Conservation (phyloP, 2,888 invertebrate genomes). For the Cephonodes hylas region DNA sequence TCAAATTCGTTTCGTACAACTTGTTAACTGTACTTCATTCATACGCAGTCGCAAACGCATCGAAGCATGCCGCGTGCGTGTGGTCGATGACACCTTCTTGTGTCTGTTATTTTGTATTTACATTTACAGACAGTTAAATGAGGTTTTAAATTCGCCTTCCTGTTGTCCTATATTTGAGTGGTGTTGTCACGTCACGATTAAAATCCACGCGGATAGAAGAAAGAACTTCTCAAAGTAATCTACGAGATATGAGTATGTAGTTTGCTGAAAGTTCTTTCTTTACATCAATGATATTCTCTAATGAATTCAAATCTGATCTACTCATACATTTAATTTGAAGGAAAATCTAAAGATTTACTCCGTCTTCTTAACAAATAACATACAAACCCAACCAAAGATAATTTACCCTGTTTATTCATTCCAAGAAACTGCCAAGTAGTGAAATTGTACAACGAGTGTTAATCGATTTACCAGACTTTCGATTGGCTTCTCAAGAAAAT, state of each 20-base stretch:
- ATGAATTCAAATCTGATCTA: not conserved
- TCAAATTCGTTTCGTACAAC: not conserved
- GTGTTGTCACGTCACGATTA: no score
- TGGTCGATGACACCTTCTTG: not conserved
- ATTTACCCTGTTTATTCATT: not conserved
- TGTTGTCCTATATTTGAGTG: no score
- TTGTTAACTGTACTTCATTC: not conserved
- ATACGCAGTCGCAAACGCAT: not conserved
- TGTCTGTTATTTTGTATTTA: not conserved
- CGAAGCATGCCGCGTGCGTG: not conserved
- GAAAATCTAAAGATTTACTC: not conserved
- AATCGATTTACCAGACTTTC: constrained; percentile 6
- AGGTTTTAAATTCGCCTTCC: no score
- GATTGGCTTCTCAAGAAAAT: not conserved
- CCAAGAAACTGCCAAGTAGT: constrained; percentile 15
- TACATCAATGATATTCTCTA: no score
- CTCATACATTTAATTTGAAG: not conserved
- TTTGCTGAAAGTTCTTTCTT: no score
- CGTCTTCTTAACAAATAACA: not conserved
- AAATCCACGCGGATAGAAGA: no score
- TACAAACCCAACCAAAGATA: not conserved
- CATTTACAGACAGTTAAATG: no score
- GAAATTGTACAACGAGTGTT: not conserved
- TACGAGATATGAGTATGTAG: no score
- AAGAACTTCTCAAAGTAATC: no score